Base-by-base conservation (phyloP, 2,113 vertebrate genomes). In the Trachemys scripta region DNA sequence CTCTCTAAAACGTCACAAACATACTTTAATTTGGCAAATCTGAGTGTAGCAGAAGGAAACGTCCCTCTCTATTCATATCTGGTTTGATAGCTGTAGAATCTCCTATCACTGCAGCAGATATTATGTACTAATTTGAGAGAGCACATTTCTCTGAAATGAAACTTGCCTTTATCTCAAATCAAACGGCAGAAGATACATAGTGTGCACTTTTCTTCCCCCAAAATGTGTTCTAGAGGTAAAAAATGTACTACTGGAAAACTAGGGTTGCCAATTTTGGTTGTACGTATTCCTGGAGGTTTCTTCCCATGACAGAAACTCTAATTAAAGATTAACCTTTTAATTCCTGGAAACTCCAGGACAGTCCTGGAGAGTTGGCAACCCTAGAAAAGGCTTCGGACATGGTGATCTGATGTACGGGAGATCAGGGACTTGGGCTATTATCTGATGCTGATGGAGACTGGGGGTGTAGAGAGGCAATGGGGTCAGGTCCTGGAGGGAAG, bases 1-100 rank as follows among this genome's bases (percentile, higher is more conserved):
- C 95, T 94, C 95, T 96, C 92, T 95, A 76, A 97, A 97, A 97
- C 95, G 94, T 96, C 97, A 97, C n/a, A 88, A 94, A 92, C 88
- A 84, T 76, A 92, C 94, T 93, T 95, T 92, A 90, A 96, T 85
- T 90, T 96, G 95, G 87, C 47, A 96, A 96, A 95, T 93, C 56
- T 79, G 84, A 84, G 89, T 72, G 78, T 85, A 93, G 42, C 95
- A 56, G 89, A 97, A 91, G 93, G 96, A 90, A 90, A 92, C 62
- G n/a, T 84, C 92, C 96, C 93, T 89, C 94, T 87, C 88, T 84
- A 88, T 87, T 96, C 96, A 89, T 93, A 87, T 96, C 91, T 96
- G 92, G 87, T 92, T 96, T 95, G 89, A 94, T 97, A 93, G 93
- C 2, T 45, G 75, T 80, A 92, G 86, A 93, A 62, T 94, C 79